These are phyloP conservation scores for Lepisosteus oculatus DNA, from an alignment of 2,113 vertebrate genomes.

Conservation along the genomic window DNA sequence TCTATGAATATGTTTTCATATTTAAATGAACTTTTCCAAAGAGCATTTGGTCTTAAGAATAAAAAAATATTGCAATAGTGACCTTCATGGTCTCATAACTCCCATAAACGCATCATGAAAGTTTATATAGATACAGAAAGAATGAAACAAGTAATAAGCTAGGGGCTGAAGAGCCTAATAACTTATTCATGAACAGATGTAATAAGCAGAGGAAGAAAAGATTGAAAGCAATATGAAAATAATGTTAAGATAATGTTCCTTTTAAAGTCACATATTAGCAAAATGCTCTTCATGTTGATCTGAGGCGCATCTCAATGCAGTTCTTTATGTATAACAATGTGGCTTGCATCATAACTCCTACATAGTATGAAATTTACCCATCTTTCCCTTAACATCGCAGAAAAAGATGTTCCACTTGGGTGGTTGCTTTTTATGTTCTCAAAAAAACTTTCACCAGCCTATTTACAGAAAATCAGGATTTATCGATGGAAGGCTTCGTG, in stretches of 20 bases:
- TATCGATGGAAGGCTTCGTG: too few species aligned
- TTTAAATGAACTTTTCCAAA: too few species aligned
- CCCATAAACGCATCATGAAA: constrained; percentile 64
- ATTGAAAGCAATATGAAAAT: constrained; percentile 16
- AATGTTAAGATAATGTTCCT: constrained; percentile 7
- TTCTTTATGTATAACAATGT: background rate
- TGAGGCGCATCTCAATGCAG: background rate
- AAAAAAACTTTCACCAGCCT: background rate
- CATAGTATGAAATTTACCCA: background rate
- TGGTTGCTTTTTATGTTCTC: background rate
- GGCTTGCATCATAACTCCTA: constrained; percentile 10
- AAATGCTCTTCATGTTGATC: background rate
- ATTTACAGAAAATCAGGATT: too few species aligned
- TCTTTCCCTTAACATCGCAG: background rate
- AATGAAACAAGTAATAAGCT: constrained; percentile 42
- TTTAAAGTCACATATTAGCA: background rate
- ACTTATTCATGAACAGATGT: constrained; percentile 57
- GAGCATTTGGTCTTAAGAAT: constrained; percentile 28
- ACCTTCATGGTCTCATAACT: constrained; percentile 62
- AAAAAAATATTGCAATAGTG: constrained; percentile 59
- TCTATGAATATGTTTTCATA: too few species aligned
- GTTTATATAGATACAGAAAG: constrained; percentile 55
- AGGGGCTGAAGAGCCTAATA: constrained; percentile 45
- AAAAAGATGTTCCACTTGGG: background rate
- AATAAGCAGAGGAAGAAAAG: constrained; percentile 46